Base-by-base conservation (phyloP, 1,140 invertebrate species). In the Zaprionus ornatus region DNA sequence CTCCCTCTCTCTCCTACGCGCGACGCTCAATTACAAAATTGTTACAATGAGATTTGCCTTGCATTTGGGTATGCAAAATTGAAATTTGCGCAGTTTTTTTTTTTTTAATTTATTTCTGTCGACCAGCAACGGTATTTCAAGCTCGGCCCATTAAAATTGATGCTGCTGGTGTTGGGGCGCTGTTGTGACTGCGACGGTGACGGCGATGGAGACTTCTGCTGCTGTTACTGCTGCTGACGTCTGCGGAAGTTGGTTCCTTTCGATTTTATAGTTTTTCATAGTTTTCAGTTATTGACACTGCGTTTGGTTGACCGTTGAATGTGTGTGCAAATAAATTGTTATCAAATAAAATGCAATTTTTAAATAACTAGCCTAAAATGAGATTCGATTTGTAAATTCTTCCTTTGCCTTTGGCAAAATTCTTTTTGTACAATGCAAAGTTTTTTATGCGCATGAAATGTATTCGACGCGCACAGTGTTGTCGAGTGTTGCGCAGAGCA, bases 301-400 rank as follows among this genome's bases (percentile, higher is more conserved):
- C 21, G 25, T 62, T 23, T 42, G 15, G 29, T 27, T 48, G 12
- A 59, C 54, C 61, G 29, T 21, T 57, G 3, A 64, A 42, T 64
- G 21, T 54, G n/a, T 23, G 21, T 42, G 23, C 17, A 29, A 17
- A 42, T 54, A 5, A 19, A 27, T 19, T 50, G 2, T 75, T 60
- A 27, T 65, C n/a, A 45, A 45, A 3, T 59, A 56, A 76, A 86
- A 86, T 86, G 70, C 61, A 50, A 55, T 56, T 63, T 68, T 69
- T 59, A 17, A 45, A 25, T 50, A 63, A 62, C 32, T 77, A 71
- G 29, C 35, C 50, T 50, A 66, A 23, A 66, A 74, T 83, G 84
- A 88, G 84, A 87, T 87, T 88, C 74, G 76, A 65, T 60, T 45
- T 59, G 42, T 76, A 76, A 82, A 79, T 76, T 84, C 76, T 56